phyloP scores from a whole-genome alignment of 2,113 vertebrate genomes.

The Cacatua alba region DNA sequence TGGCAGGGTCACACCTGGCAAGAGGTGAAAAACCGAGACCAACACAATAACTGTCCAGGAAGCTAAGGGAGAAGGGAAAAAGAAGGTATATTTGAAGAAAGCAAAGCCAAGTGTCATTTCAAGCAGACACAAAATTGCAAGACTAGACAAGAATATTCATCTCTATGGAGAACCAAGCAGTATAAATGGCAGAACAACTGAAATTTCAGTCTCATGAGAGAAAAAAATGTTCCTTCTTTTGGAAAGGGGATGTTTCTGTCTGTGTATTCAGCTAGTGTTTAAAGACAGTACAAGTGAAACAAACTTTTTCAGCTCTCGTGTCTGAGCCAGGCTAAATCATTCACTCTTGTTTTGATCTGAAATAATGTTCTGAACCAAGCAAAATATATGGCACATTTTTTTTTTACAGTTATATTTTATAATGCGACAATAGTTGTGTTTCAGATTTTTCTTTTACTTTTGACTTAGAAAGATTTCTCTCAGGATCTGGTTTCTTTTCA shows the following conservation, averaged over 20 bases:
- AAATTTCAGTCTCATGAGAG: neutral
- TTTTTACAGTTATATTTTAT: neutral
- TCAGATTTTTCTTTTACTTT: neutral
- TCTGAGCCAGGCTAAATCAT: neutral
- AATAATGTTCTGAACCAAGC: neutral
- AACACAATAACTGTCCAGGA: accelerated
- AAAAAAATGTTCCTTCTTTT: neutral
- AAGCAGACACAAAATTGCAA: neutral
- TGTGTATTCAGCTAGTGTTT: neutral
- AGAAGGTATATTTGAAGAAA: neutral
- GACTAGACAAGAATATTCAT: neutral
- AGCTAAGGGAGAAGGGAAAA: neutral
- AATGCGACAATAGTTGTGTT: neutral
- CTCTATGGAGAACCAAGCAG: neutral
- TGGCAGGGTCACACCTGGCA: neutral
- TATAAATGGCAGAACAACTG: neutral
- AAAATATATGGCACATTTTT: neutral
- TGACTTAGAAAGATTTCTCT: neutral
- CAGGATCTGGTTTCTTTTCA: neutral
- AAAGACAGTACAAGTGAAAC: neutral
- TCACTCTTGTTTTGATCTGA: neutral
- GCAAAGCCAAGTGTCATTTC: neutral
- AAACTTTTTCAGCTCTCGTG: neutral
- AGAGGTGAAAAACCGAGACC: neutral
- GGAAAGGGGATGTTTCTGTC: neutral